Evolutionary conservation across 2,888 invertebrate species (phyloP).

Genomic region (Argyra leucocephala): DNA sequence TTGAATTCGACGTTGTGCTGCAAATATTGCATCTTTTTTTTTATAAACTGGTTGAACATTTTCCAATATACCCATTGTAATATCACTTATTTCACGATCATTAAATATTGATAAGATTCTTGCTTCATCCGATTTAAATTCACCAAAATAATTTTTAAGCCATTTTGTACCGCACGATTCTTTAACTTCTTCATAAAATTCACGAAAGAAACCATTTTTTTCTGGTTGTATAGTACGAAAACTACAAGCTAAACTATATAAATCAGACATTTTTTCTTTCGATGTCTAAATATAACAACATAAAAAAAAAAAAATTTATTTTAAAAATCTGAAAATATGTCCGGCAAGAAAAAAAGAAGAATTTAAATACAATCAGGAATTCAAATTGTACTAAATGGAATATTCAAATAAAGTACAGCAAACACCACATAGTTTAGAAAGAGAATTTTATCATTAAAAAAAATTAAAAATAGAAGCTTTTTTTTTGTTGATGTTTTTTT

Average conservation of each 20-base stretch:
- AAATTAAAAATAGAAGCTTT: too few relatives aligned
- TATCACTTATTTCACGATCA: constrained; percentile 45
- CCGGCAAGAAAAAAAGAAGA: too few relatives aligned
- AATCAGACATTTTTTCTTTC: constrained; percentile 28
- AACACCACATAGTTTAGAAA: too few relatives aligned
- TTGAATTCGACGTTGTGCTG: constrained; percentile 52
- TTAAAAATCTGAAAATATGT: too few relatives aligned
- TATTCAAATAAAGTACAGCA: too few relatives aligned
- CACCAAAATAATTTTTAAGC: constrained; percentile 52
- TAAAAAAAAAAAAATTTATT: too few relatives aligned
- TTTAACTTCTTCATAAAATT: constrained; percentile 52
- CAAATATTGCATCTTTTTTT: constrained; percentile 54
- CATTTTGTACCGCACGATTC: constrained; percentile 46
- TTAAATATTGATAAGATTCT: constrained; percentile 47
- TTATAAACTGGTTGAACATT: constrained; percentile 60
- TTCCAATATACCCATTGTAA: constrained; percentile 49
- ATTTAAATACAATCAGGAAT: too few relatives aligned
- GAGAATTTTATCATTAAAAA: too few relatives aligned
- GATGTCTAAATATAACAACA: not conserved
- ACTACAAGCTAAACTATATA: constrained; percentile 60
- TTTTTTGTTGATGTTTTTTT: too few relatives aligned
- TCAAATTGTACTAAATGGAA: too few relatives aligned
- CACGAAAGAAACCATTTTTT: constrained; percentile 64
- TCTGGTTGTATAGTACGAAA: constrained; percentile 65
- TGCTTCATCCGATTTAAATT: constrained; percentile 49